A percentile compares a stretch with the other conserved stretches of the same genome.
These are phyloP conservation scores for Aphidius ervi DNA, from an alignment of 1,140 invertebrate species.

Conservation along the genomic window DNA sequence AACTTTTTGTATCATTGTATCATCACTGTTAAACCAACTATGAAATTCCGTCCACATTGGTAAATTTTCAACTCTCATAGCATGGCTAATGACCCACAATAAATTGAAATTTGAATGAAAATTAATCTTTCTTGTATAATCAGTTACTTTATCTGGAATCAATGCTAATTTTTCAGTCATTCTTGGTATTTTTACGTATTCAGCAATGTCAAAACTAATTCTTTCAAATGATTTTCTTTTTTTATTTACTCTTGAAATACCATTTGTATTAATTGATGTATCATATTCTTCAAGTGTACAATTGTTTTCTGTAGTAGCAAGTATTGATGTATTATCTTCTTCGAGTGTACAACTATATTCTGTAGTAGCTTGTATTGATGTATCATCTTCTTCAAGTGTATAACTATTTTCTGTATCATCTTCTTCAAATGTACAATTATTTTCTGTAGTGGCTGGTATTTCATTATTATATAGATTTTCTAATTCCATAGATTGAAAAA, in stretches of 20 bases:
- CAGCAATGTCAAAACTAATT: neutral
- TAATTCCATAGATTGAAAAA: neutral
- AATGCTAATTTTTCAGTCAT: neutral
- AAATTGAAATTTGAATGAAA: constrained; percentile 9
- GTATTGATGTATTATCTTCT: too few species aligned
- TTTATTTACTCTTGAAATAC: too few species aligned
- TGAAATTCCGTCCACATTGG: constrained; percentile 25
- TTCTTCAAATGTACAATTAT: too few species aligned
- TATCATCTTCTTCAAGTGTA: too few species aligned
- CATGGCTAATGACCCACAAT: constrained; percentile 19
- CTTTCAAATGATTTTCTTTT: too few species aligned
- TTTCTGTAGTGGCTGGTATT: too few species aligned
- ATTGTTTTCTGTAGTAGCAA: too few species aligned
- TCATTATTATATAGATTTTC: neutral
- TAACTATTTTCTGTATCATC: too few species aligned
- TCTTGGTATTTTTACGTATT: neutral
- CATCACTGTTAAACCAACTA: constrained; percentile 16
- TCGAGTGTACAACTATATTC: too few species aligned
- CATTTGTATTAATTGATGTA: too few species aligned
- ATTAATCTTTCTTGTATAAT: neutral
- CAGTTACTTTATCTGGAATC: neutral
- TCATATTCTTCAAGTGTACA: too few species aligned
- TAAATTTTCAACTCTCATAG: constrained; percentile 7
- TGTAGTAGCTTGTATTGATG: too few species aligned
- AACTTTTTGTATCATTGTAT: neutral